Evolutionary conservation across 2,888 invertebrate genomes (phyloP).

Genomic region (Eristalinus aeneus): DNA sequence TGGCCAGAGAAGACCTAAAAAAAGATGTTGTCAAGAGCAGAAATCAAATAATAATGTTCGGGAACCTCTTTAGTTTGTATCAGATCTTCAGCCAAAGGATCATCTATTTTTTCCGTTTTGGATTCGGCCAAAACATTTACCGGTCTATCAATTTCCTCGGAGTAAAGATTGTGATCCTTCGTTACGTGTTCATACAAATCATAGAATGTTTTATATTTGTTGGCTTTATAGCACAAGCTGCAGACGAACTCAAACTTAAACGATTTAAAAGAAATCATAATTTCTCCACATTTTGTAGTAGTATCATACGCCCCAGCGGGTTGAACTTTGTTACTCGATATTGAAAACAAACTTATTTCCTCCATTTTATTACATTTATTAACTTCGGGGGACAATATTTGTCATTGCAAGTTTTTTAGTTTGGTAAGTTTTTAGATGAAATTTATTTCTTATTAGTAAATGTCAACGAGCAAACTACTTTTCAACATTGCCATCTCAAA

Average conservation of each 20-base stretch:
- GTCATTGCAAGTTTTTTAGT: background rate
- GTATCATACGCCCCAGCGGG: background rate
- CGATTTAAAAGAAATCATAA: conserved; percentile 10
- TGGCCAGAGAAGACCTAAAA: no score
- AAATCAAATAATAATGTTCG: background rate
- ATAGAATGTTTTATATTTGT: conserved; percentile 10
- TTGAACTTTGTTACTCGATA: background rate
- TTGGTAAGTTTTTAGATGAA: background rate
- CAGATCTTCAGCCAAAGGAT: background rate
- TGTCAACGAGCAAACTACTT: no score
- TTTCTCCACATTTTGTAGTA: conserved; percentile 23
- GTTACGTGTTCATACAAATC: conserved; percentile 24
- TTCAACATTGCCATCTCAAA: no score
- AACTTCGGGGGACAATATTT: background rate
- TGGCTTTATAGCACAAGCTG: background rate
- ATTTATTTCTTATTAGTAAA: no score
- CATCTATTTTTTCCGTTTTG: background rate
- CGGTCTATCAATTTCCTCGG: background rate
- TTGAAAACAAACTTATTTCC: background rate
- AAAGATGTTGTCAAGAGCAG: background rate
- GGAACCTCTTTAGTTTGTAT: no score
- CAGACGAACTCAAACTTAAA: conserved; percentile 17
- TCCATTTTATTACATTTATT: background rate
- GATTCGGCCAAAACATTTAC: background rate
- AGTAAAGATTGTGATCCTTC: background rate